These are phyloP conservation scores for Notospermus geniculatus DNA, from an alignment of 1,140 invertebrate species.

Conservation along the genomic window DNA sequence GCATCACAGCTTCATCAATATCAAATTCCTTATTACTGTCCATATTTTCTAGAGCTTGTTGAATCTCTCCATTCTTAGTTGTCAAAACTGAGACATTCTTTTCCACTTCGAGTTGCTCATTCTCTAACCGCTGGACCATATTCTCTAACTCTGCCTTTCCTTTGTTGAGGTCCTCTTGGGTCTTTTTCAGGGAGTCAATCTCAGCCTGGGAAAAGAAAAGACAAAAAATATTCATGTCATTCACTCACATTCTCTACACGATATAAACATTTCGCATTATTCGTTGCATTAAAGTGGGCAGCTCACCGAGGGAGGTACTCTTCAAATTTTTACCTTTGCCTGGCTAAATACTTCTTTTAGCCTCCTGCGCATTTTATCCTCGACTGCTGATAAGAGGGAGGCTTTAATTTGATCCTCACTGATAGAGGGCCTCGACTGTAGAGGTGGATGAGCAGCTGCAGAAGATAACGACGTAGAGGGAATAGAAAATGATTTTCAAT, in stretches of 20 bases:
- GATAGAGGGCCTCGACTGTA: conserved; percentile 58
- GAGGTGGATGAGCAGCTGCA: neutral
- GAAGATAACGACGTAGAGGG: too few species aligned
- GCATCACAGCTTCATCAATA: conserved; percentile 95
- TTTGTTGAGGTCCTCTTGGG: conserved; percentile 81
- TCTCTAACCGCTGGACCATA: conserved; percentile 77
- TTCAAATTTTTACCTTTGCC: conserved; percentile 57
- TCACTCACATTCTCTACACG: too few species aligned
- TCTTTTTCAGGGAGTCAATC: conserved; percentile 83
- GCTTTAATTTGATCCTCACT: conserved; percentile 93
- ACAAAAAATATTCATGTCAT: too few species aligned
- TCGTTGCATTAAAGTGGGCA: neutral
- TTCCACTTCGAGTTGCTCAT: conserved; percentile 82
- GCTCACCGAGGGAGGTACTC: neutral
- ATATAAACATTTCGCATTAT: conserved; percentile 7
- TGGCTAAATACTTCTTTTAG: conserved; percentile 87
- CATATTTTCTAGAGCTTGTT: conserved; percentile 75
- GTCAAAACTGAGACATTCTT: conserved; percentile 78
- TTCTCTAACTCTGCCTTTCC: conserved; percentile 81
- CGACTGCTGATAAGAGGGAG: conserved; percentile 89
- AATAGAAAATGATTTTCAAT: too few species aligned
- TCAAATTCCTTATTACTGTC: conserved; percentile 76
- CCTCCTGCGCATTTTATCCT: conserved; percentile 85
- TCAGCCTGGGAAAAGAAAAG: conserved; percentile 70
- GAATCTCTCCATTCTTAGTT: conserved; percentile 83